phyloP scores from a whole-genome alignment of 2,888 invertebrate species.

The Alsophila aescularia region DNA sequence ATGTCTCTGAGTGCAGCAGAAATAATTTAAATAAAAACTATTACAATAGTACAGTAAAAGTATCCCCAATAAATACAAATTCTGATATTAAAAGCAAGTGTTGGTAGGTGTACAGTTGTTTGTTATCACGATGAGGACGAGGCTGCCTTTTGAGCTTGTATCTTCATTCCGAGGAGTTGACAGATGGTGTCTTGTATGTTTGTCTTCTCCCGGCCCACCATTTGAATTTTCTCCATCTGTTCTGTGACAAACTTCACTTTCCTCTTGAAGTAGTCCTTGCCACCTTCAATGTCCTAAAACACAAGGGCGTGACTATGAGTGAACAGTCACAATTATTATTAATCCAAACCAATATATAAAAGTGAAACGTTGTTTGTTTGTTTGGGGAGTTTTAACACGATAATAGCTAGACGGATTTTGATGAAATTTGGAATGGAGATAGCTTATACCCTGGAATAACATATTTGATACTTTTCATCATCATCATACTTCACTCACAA shows the following conservation, averaged over 20 bases:
- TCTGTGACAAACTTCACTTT: conserved; percentile 95
- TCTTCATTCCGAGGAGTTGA: conserved; percentile 89
- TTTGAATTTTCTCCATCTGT: conserved; percentile 97
- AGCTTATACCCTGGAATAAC: too few relatives aligned
- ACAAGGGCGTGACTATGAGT: background rate
- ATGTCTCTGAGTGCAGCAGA: too few relatives aligned
- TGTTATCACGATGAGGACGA: conserved; percentile 33
- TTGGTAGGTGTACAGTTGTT: conserved; percentile 16
- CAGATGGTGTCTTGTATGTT: conserved; percentile 83
- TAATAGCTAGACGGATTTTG: too few relatives aligned
- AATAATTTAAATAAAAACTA: background rate
- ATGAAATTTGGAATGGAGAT: too few relatives aligned
- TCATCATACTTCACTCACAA: too few relatives aligned
- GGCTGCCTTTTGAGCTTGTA: conserved; percentile 60
- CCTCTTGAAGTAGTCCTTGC: conserved; percentile 96
- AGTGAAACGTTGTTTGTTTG: too few relatives aligned
- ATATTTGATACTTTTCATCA: too few relatives aligned
- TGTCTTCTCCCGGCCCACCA: conserved; percentile 91
- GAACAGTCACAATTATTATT: too few relatives aligned
- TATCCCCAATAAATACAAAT: conserved; percentile 29
- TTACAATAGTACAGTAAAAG: background rate
- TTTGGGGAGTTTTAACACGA: too few relatives aligned
- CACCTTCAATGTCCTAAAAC: conserved; percentile 88
- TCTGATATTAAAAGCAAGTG: conserved; percentile 23
- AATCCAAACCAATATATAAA: too few relatives aligned